Evolutionary conservation across 2,888 invertebrate genomes (phyloP).

Genomic region (Muscina levida): DNA sequence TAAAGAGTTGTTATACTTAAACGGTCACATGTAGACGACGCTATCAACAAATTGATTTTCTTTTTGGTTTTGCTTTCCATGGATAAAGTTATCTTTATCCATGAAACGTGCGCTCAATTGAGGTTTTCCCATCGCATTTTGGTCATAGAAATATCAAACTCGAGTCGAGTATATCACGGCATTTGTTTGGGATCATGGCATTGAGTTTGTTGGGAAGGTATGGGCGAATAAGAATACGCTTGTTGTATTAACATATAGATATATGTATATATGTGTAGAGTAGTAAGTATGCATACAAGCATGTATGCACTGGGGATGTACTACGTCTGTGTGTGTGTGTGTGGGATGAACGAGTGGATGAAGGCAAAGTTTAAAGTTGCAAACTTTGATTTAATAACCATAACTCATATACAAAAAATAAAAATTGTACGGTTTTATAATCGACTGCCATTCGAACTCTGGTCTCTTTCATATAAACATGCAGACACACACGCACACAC

Average conservation of each 20-base stretch:
- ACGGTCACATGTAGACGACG: slow-evolving; percentile 40
- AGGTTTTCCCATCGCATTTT: slow-evolving; percentile 50
- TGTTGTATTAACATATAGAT: slow-evolving; percentile 9
- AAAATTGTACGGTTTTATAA: slow-evolving; percentile 55
- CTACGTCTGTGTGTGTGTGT: slow-evolving; percentile 17
- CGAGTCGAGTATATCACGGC: slow-evolving; percentile 58
- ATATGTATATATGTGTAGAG: slow-evolving; percentile 5
- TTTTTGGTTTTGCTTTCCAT: slow-evolving; percentile 17
- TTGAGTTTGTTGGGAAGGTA: slow-evolving; percentile 18
- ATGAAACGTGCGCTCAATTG: slow-evolving; percentile 65
- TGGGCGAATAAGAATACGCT: background rate
- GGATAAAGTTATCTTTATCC: slow-evolving; percentile 64
- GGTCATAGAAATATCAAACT: slow-evolving; percentile 56
- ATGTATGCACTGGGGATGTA: slow-evolving; percentile 13
- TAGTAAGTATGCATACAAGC: slow-evolving; percentile 26
- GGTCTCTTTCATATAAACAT: background rate
- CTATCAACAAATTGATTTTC: slow-evolving; percentile 60
- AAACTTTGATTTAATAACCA: slow-evolving; percentile 66
- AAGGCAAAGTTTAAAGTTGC: slow-evolving; percentile 63
- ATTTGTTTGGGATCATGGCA: slow-evolving; percentile 61
- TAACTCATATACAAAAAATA: slow-evolving; percentile 60
- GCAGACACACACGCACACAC: background rate
- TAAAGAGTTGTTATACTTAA: slow-evolving; percentile 26
- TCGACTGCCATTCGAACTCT: slow-evolving; percentile 51
- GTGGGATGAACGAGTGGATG: slow-evolving; percentile 29